Conservation (phyloP, 2,888 invertebrate genomes). For the Aleiodes testaceus region DNA sequence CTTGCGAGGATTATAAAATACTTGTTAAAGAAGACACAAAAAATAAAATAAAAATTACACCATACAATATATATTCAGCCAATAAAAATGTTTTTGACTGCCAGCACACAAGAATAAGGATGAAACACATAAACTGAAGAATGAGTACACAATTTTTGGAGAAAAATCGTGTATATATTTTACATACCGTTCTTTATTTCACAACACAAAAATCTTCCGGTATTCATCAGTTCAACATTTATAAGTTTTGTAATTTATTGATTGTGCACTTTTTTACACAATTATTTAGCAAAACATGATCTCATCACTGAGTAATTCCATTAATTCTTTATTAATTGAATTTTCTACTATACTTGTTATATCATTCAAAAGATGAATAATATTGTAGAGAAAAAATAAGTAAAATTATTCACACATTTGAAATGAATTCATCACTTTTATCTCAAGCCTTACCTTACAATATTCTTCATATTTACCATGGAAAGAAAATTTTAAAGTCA, state of each 20-base stretch:
- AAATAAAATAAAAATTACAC: too few species aligned
- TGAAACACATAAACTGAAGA: neutral
- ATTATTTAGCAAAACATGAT: conserved; percentile 5
- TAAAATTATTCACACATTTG: neutral
- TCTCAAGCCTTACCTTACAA: neutral
- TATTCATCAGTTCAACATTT: neutral
- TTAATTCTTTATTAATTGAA: neutral
- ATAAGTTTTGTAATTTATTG: conserved; percentile 9
- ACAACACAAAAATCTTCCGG: neutral
- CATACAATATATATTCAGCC: too few species aligned
- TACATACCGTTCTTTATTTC: conserved; percentile 15
- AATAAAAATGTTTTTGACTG: too few species aligned
- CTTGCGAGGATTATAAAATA: too few species aligned
- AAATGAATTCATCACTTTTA: neutral
- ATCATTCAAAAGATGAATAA: neutral
- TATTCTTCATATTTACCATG: conserved; percentile 13
- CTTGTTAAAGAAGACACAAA: too few species aligned
- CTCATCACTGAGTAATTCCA: neutral
- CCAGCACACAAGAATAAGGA: too few species aligned
- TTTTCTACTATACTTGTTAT: neutral
- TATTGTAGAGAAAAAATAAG: neutral
- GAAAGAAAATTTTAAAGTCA: conserved; percentile 13
- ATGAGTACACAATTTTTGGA: conserved; percentile 4
- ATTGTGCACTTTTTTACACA: neutral
- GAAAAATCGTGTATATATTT: neutral